Evolutionary conservation across 2,888 invertebrate genomes (phyloP).

Genomic region (Holacanthella duospinosa): DNA sequence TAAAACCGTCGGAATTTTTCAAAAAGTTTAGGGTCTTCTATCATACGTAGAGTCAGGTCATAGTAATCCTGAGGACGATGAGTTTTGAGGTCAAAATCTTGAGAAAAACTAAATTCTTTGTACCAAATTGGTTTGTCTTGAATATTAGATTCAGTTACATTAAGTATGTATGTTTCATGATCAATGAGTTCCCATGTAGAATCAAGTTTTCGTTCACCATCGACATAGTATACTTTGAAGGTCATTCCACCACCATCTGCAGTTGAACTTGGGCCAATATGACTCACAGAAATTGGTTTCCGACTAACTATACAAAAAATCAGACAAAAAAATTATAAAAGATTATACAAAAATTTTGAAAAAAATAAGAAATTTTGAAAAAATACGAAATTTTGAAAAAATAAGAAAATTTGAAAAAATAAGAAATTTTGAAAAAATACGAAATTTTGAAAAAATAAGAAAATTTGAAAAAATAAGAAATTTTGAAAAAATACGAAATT

Average conservation of each 20-base stretch:
- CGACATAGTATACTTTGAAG: slow-evolving; percentile 61
- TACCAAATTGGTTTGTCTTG: slow-evolving; percentile 56
- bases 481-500: no score
- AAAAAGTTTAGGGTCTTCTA: slow-evolving; percentile 46
- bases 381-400: no score
- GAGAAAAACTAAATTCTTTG: slow-evolving; percentile 59
- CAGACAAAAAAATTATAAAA: no score
- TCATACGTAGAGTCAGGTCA: slow-evolving; percentile 51
- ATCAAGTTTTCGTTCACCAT: slow-evolving; percentile 43
- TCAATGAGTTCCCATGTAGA: slow-evolving; percentile 43
- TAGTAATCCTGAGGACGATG: slow-evolving; percentile 54
- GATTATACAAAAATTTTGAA: no score
- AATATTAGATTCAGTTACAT: slow-evolving; percentile 61
- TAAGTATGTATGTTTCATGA: slow-evolving; percentile 60
- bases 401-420: no score
- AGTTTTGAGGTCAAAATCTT: slow-evolving; percentile 53
- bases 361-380: no score
- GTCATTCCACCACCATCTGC: neutral
- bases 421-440: no score
- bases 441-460: no score
- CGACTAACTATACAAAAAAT: no score
- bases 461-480: no score
- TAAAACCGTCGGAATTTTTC: slow-evolving; percentile 43
- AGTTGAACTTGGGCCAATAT: neutral
- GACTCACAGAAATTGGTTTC: neutral